Base-by-base conservation (phyloP, 2,888 invertebrate genomes). In the Leucophora obtusa region DNA sequence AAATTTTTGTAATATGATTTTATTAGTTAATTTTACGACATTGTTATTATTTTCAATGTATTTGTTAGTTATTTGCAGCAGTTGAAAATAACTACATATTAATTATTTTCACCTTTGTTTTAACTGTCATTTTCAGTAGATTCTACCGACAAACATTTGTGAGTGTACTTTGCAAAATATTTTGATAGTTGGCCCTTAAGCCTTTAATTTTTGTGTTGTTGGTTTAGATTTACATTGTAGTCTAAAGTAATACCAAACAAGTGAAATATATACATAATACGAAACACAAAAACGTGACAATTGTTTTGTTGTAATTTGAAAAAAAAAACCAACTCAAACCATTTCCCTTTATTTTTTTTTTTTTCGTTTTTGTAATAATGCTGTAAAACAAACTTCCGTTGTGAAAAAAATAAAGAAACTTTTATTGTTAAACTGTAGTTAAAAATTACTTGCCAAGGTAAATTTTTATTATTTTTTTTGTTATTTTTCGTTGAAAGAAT, bases 231-330 rank as follows among this genome's bases (percentile, higher is more conserved):
- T 47, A 14, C 43, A 47, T n/a, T 7, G 38, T 38, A 47, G n/a
- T 14, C 43, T 47, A 47, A 47, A 47, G 38, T 47, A 47, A 47
- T 47, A 14, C 4, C 43, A 47, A 38, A 28, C 38, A 38, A 35
- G 6, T 11, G 11, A 38, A 11, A 28, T 6, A 28, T 38, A 1
- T n/a, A 47, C 14, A 43, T 14, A 35, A 35, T 9, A 14, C 5
- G 14, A 43, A 7, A 14, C 2, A 14, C 43, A 53, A 35, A 53
- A 54, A 53, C 65, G 66, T 66, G 66, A 66, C 66, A 66, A 56
- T 56, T 66, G 35, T 56, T 43, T 28, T 62, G 9, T 28, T 50
- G 9, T 28, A 28, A 28, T 28, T 28, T 28, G 6, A 47, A 47
- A 47, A 47, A n/a, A 47, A 47, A n/a, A 5, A 47, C n/a, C 43